Conservation (phyloP, 2,888 invertebrate species). For the Drepana falcataria region DNA sequence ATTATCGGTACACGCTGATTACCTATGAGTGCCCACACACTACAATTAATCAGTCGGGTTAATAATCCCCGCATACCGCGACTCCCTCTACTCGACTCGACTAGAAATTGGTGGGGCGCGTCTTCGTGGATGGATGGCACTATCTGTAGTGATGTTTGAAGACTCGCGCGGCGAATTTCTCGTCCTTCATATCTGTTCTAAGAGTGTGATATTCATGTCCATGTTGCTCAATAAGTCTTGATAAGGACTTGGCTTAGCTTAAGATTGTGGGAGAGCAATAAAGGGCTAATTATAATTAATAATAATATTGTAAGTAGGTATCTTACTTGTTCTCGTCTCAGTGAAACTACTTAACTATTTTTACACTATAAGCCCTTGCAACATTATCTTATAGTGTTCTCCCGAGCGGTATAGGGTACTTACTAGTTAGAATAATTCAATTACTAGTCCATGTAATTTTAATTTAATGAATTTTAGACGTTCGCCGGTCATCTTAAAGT, state of each 20-base stretch:
- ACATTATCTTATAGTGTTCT: constrained; percentile 54
- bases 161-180: not conserved
- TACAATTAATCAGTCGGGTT: too few species aligned
- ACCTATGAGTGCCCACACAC: not conserved
- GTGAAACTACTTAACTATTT: constrained; percentile 42
- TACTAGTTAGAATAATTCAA: constrained; percentile 77
- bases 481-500: constrained; percentile 48
- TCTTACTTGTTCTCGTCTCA: constrained; percentile 51
- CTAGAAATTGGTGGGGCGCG: too few species aligned
- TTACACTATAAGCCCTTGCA: constrained; percentile 51
- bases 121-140: too few species aligned
- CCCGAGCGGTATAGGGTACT: constrained; percentile 77
- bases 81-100: too few species aligned
- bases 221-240: constrained; percentile 73
- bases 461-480: constrained; percentile 66
- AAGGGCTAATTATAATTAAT: constrained; percentile 47
- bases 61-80: too few species aligned
- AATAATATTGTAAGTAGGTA: constrained; percentile 52
- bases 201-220: constrained; percentile 62
- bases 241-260: constrained; percentile 61
- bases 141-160: constrained; percentile 8
- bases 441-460: constrained; percentile 77
- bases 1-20: too few species aligned
- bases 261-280: constrained; percentile 67
- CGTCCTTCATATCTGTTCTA: not conserved